Evolutionary conservation across 1,140 invertebrate genomes (phyloP), one percentile per base, ranked within the genome.

Genomic region (Camponotus vicinus): DNA sequence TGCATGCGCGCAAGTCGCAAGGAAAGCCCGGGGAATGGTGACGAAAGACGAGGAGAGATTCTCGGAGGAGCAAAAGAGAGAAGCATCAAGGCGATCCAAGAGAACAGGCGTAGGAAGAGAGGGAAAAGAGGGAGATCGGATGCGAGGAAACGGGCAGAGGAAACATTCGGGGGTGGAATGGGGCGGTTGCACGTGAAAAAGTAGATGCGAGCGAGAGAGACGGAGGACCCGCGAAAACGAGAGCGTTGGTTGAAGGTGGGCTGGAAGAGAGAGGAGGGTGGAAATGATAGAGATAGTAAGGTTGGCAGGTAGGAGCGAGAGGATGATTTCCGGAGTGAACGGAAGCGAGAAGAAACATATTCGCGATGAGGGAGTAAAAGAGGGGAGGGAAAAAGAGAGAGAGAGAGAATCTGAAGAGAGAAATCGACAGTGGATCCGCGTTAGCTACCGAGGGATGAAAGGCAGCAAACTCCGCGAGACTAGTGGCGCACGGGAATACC

Each of bases 1-100:
- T 89, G 67, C 89, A 82, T 90, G 88, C 88, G 88, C 59, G 63
- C 42, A 42, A 66, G 32, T 75, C 78, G 71, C 71, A 55, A 73
- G 64, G 78, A 61, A 18, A 45, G 18, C 45, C 32, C 52, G 45
- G 66, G 87, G 55, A 32, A 79, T 57, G 52, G 52, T 59, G 70
- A 89, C 71, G 88, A 59, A 88, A 83, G 69, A 88, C 64, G 88
- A 76, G 21, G 34, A 69, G 77, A 49, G 57, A 73, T 52, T 71
- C 42, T 85, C 42, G 9, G 80, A 71, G 75, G 57, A 80, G 69
- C 64, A 45, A 77, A 89, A 75, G 69, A 90, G 69, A 83, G 79
- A 63, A 63, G 66, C 49, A 82, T 63, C 66, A 80, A 61, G 45
- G 84, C 27, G 45, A 83, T 49, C 13, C 32, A 55, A 63, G 64